These are phyloP conservation scores for Agriopis marginaria DNA, from an alignment of 2,888 invertebrate genomes.

Conservation along the genomic window DNA sequence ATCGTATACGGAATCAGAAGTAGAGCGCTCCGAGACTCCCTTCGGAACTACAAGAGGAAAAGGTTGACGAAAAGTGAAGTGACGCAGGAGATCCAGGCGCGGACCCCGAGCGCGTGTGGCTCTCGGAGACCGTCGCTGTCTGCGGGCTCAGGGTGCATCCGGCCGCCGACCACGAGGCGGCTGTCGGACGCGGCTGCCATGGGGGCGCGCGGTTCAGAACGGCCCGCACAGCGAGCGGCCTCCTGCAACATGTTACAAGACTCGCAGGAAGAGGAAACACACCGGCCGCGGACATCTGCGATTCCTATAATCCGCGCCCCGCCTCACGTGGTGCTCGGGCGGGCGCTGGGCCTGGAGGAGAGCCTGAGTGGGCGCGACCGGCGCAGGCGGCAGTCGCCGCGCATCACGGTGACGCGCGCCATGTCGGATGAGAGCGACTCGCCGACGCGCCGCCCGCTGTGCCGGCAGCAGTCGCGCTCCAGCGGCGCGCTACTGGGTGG, in stretches of 20 bases:
- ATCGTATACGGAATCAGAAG: conserved; percentile 92
- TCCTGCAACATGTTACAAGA: conserved; percentile 91
- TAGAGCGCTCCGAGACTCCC: conserved; percentile 89
- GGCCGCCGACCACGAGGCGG: conserved; percentile 76
- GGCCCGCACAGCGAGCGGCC: conserved; percentile 87
- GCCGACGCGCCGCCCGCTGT: conserved; percentile 80
- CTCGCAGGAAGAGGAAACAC: conserved; percentile 79
- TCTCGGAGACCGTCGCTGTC: conserved; percentile 91
- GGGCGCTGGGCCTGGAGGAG: conserved; percentile 85
- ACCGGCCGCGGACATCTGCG: conserved; percentile 71
- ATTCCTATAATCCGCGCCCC: conserved; percentile 83
- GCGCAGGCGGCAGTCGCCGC: conserved; percentile 86
- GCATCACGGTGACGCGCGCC: conserved; percentile 90
- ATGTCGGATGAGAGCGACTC: conserved; percentile 91
- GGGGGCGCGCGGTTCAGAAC: conserved; percentile 73
- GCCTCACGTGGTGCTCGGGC: conserved; percentile 87
- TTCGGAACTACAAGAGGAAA: conserved; percentile 92
- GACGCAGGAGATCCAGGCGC: conserved; percentile 92
- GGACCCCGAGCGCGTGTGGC: conserved; percentile 92
- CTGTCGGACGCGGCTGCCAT: conserved; percentile 80
- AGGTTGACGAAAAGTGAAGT: conserved; percentile 92
- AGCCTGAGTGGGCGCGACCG: conserved; percentile 64
- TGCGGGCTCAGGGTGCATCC: conserved; percentile 80
- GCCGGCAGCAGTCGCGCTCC: conserved; percentile 81
- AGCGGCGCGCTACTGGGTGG: conserved; percentile 81